phyloP scores from a whole-genome alignment of 2,797 vertebrate genomes.

The Sebastes trivittatus region DNA sequence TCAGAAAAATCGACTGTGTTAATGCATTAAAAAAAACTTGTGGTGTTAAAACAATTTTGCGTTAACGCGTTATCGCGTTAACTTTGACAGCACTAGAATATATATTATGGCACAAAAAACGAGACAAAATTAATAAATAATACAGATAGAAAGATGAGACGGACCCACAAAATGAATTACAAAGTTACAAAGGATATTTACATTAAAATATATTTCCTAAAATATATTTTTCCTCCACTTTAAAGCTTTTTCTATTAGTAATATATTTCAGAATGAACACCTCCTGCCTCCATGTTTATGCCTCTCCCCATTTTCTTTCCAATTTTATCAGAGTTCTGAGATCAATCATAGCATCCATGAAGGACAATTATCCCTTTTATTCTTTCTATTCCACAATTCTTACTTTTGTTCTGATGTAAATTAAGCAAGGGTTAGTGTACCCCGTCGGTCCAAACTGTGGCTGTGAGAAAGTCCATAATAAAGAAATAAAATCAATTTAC shows the following conservation, averaged over 20 bases:
- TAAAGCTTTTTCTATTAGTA: background rate
- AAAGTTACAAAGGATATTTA: background rate
- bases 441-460: background rate
- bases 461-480: background rate
- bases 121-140: background rate
- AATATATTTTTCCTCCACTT: background rate
- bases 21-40: no score
- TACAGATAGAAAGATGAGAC: background rate
- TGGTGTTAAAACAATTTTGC: no score
- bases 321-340: background rate
- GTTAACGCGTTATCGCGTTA: no score
- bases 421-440: background rate
- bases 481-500: background rate
- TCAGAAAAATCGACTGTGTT: no score
- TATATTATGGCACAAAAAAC: background rate
- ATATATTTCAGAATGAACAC: constrained; percentile 1
- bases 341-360: background rate
- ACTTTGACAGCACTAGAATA: background rate
- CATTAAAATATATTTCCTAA: background rate
- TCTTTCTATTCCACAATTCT: background rate
- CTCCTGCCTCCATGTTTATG: background rate
- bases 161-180: background rate
- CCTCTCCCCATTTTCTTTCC: background rate
- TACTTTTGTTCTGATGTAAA: background rate
- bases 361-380: background rate